Base-by-base conservation (phyloP, 1,140 invertebrate species). In the Drosophila aff. region DNA sequence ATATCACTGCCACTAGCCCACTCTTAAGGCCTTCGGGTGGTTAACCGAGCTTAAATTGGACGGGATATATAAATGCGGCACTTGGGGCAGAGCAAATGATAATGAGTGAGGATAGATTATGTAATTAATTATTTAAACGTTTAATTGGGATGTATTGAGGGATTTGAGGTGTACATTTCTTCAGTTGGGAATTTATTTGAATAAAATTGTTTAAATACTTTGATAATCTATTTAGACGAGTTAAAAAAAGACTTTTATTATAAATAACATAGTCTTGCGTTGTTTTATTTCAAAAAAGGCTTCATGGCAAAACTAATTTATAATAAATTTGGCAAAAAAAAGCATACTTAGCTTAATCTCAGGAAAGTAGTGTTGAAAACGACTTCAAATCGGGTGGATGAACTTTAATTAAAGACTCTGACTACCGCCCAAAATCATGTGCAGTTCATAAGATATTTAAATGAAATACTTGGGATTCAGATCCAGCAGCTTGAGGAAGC, bases 1-100 rank as follows among this genome's bases (percentile, higher is more conserved):
- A 79, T 36, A 78, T 72, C 36, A 67, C n/a, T 50, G 38, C 2
- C 16, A 15, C 41, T 21, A 40, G 36, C 26, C 18, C 36, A 28
- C 16, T 43, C 26, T 31, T 43, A 11, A n/a, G 49, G 38, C 28
- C 36, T 60, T 43, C 49, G 16, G 43, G n/a, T 40, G 40, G 50
- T 21, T 23, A 43, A 46, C 16, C 44, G 36, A 49, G 36, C 64
- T 41, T 41, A 36, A 21, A 47, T 23, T 21, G 8, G 38, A 53
- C n/a, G 38, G 36, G 21, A 40, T 38, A 46, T 46, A 57, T 26
- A 18, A 55, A n/a, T 26, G n/a, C 16, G 1, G 13, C 21, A 21
- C 60, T 68, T 50, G 47, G 9, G 10, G 31, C 11, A 40, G 8
- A 13, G 31, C 10, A 50, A 28, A 28, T 28, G 47, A 46, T 38